Conservation (phyloP, 2,797 vertebrate genomes). For the Siniperca obscura region DNA sequence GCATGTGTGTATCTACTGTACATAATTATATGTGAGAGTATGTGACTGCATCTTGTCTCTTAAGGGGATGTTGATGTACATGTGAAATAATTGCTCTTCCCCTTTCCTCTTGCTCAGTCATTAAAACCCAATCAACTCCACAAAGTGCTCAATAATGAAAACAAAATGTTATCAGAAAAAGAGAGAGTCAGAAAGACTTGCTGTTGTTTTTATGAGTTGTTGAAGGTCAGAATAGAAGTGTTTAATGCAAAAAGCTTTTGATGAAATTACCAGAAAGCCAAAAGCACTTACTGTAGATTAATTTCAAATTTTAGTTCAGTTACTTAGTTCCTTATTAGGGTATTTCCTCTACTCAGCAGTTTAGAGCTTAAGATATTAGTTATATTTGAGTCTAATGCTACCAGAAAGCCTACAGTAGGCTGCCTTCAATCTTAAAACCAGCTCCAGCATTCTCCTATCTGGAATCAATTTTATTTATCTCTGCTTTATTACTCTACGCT, state of each 20-base stretch:
- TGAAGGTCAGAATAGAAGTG: not conserved
- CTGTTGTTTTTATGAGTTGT: not conserved
- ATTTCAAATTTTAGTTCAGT: not conserved
- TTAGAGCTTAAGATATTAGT: not conserved
- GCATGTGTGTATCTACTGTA: not conserved
- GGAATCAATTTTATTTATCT: not conserved
- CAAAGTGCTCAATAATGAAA: not conserved
- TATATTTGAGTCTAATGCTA: not conserved
- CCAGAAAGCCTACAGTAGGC: not conserved
- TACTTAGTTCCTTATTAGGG: not conserved
- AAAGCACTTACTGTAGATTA: not conserved
- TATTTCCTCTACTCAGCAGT: not conserved
- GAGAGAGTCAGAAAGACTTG: not conserved
- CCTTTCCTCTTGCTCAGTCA: not conserved
- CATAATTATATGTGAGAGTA: conserved; percentile 7
- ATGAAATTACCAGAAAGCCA: conserved; percentile 1
- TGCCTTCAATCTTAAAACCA: conserved; percentile 4
- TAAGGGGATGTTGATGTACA: conserved; percentile 21
- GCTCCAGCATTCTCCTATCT: not conserved
- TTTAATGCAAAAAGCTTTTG: not conserved
- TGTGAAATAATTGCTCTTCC: conserved; percentile 12
- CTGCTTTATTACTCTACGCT: not conserved
- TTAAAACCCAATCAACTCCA: conserved; percentile 10
- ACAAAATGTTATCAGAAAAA: not conserved
- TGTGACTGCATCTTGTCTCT: conserved; percentile 10